Evolutionary conservation across 2,888 invertebrate genomes (phyloP), one percentile per base, ranked within the genome.

Genomic region (Leucophenga montana): DNA sequence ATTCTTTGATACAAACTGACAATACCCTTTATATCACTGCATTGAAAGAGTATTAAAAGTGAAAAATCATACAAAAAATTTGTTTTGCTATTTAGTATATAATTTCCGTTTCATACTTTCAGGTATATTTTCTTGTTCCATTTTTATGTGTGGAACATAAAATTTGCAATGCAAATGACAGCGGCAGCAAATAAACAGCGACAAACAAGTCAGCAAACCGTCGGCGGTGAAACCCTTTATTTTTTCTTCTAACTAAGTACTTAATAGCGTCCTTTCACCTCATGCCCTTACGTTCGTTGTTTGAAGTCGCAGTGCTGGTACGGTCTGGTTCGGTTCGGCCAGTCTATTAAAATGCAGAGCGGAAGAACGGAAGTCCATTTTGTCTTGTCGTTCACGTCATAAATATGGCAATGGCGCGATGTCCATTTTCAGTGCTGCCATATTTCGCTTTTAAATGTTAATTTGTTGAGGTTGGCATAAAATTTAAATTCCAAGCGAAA

Each of bases 351-450:
- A 81, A 84, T 81, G 85, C 85, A 81, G 81, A 82, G 73, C 69
- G 67, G 65, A 48, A 67, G 67, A 57, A 69, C 85, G 81, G 81
- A 82, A 83, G 85, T 84, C 82, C 81, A 82, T 82, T 82, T 82
- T 85, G 85, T 82, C 81, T 82, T 82, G 83, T 83, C 81, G 85
- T 79, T 82, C 81, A 82, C 81, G 83, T 82, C 81, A 82, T 82
- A 82, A 82, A 82, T 82, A 83, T 83, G 75, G 27, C 75, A 79
- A 84, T 83, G 85, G 72, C 67, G 69, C 67, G 69, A 80, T 76
- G 75, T 83, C 78, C 78, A 81, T 74, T 73, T 82, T 74, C 71
- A 22, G 18, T 67, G 54, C 57, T 69, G 65, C 70, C 68, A 14
- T 56, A n/a, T 27, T 22, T 20, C 14, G 79, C 82, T 79, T 81